Percentiles rank a stretch among this genome's conserved stretches.
These are phyloP conservation scores for Anser brachyrhynchus DNA, from an alignment of 2,113 vertebrate species.

Conservation along the genomic window DNA sequence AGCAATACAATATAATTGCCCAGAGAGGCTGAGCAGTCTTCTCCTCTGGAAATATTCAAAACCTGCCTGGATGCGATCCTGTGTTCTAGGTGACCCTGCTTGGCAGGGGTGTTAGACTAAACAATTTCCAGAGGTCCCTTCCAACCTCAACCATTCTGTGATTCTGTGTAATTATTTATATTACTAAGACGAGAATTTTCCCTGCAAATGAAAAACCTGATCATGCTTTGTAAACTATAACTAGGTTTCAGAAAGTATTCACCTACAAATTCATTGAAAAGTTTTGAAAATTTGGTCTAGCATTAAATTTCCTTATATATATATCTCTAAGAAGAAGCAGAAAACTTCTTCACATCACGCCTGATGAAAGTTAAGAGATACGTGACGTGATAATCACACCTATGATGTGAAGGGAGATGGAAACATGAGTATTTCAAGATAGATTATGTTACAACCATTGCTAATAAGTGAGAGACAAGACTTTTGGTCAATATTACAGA, in stretches of 20 bases:
- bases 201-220: neutral
- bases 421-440: neutral
- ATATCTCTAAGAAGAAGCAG: neutral
- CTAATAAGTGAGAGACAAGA: neutral
- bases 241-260: neutral
- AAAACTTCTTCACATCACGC: neutral
- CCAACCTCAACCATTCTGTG: too few relatives aligned
- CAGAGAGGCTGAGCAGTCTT: too few relatives aligned
- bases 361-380: neutral
- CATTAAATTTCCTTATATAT: neutral
- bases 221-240: neutral
- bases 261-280: neutral
- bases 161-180: neutral
- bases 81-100: too few relatives aligned
- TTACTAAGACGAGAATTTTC: neutral
- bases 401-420: neutral
- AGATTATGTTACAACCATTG: neutral
- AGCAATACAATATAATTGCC: fast-evolving
- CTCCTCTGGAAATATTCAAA: too few relatives aligned
- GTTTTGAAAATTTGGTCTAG: neutral
- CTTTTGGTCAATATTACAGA: neutral
- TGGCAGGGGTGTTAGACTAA: too few relatives aligned
- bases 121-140: too few relatives aligned
- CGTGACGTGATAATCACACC: neutral
- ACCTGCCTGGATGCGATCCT: too few relatives aligned